Percentiles rank a stretch among this genome's conserved stretches.
Evolutionary conservation across 2,888 invertebrate genomes (phyloP).

Genomic region (Onchidella celtica): DNA sequence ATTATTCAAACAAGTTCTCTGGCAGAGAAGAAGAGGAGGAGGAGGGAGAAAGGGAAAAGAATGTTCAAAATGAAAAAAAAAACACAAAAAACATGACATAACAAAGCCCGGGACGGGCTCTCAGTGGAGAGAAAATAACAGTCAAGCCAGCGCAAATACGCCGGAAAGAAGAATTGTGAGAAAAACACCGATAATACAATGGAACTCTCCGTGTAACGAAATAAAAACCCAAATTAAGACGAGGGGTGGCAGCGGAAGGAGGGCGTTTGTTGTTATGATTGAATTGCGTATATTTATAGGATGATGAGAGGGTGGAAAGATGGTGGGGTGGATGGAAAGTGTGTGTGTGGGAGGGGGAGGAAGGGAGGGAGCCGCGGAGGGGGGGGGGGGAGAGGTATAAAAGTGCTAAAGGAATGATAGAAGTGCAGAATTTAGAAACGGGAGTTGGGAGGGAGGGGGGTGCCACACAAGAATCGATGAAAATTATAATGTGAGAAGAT

Average conservation of each 20-base stretch:
- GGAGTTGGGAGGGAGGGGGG: constrained; percentile 12
- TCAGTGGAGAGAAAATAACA: too few species aligned
- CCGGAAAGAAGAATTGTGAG: neutral
- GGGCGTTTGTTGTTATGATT: neutral
- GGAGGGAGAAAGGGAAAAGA: neutral
- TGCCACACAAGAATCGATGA: constrained; percentile 15
- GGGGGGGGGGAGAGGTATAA: too few species aligned
- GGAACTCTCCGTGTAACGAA: neutral
- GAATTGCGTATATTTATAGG: neutral
- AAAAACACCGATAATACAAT: neutral
- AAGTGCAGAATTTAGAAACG: neutral
- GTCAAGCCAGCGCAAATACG: neutral
- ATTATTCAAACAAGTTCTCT: too few species aligned
- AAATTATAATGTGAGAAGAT: constrained; percentile 27
- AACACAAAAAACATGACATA: too few species aligned
- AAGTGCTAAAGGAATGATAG: neutral
- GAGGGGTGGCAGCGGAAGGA: neutral
- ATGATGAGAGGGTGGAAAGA: too few species aligned
- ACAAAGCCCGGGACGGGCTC: too few species aligned
- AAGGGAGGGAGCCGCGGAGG: too few species aligned
- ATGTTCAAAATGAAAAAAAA: neutral
- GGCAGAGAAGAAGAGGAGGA: neutral
- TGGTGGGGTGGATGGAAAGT: too few species aligned
- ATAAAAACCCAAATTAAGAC: neutral
- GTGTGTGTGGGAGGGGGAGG: too few species aligned